Base-by-base conservation (phyloP, 2,797 vertebrate species). In the Chiloscyllium punctatum region DNA sequence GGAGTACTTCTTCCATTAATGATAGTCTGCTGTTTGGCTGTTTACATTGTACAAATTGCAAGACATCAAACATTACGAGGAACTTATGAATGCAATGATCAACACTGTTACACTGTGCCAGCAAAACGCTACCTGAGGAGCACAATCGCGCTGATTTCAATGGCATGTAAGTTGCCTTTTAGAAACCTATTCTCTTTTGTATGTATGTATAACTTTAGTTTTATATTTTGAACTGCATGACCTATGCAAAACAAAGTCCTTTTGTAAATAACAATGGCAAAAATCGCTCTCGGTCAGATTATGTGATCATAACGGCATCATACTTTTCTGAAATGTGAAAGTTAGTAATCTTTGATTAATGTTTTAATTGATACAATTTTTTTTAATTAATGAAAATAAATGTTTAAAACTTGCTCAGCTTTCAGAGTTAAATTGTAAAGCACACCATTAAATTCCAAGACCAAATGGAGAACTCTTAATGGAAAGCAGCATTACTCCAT, bases 101-200 rank as follows among this genome's bases (percentile, higher is more conserved):
- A 97, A 96, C 98, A 98, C 96, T 98, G 98, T 95, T 97, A 97
- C 97, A 97, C 98, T 1, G 97, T 98, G 51, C 98, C 98, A 4
- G 98, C 97, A 51, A 97, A 97, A 96, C 97, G 96, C 57, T 98
- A 98, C 96, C 97, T 98, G 96, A 97, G 96, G 96, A 98, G 97
- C 96, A 98, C 98, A 90, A 68, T 97, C 0, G 97, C 97, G n/a
- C 97, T 98, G 97, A 96, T 97, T 18, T 96, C 97, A 0, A 97
- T 96, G 37, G 97, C 97, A 96, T 97, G 98, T 98, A 97, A 97
- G 98, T 96, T 66, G 95, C 71, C 15, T 82, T 72, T 68, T 94
- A 21, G 53, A 82, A 57, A 66, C 62, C 25, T 33, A 57, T 66
- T 91, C 37, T 48, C 37, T 48, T 84, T 23, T 84, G 82, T 48